A percentile compares a stretch with the other conserved stretches of the same genome.
phyloP scores from a whole-genome alignment of 2,888 invertebrate genomes.

The Diadromus collaris region DNA sequence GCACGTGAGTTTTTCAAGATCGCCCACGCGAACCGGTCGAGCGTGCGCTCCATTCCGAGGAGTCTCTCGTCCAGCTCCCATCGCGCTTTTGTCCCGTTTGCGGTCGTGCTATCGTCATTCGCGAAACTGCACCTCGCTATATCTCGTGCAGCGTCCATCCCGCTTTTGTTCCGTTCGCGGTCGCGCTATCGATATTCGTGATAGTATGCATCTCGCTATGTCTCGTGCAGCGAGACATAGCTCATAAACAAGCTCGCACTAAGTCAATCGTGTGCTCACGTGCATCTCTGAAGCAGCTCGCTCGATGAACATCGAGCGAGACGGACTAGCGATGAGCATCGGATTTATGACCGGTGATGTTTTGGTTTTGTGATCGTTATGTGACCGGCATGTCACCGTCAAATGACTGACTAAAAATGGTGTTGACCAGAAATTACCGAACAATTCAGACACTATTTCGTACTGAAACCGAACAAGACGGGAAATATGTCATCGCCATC shows the following conservation, averaged over 20 bases:
- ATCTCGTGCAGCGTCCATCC: neutral
- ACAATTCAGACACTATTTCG: no score
- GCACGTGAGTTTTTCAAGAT: conserved; percentile 36
- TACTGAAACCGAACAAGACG: no score
- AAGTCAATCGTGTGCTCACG: neutral
- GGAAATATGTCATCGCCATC: no score
- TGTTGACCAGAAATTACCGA: no score
- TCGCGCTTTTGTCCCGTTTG: neutral
- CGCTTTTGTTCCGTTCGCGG: neutral
- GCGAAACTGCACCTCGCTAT: neutral
- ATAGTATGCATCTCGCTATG: neutral
- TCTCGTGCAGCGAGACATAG: neutral
- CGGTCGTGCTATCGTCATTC: neutral
- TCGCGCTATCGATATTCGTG: neutral
- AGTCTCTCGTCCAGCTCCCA: conserved; percentile 1
- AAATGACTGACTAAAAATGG: no score
- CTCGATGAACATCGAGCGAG: conserved; percentile 1
- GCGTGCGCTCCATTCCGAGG: neutral
- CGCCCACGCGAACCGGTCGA: conserved; percentile 44
- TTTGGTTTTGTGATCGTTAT: no score
- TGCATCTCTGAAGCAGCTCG: neutral
- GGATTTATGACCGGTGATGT: no score
- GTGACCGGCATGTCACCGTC: no score
- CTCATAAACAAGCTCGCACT: neutral
- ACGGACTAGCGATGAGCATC: no score